phyloP scores from a whole-genome alignment of 2,113 vertebrate genomes.

The Python bivittatus region DNA sequence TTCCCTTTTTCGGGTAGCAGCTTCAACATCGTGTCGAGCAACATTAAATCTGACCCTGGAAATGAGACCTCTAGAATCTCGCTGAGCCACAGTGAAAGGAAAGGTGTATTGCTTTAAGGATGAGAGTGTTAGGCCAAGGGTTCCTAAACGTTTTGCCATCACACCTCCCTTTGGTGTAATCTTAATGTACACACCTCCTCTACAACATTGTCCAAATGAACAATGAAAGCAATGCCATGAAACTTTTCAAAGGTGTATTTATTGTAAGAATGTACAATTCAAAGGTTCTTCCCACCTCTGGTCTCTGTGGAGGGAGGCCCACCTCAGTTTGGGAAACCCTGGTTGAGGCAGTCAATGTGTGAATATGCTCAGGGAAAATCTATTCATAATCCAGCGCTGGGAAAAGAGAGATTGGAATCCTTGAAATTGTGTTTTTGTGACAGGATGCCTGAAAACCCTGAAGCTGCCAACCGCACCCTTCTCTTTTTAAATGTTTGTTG shows the following conservation, averaged over 20 bases:
- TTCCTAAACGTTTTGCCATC: neutral
- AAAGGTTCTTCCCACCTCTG: no score
- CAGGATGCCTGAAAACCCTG: no score
- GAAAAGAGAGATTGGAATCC: neutral
- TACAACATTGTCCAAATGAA: neutral
- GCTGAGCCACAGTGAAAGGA: neutral
- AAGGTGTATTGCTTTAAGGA: neutral
- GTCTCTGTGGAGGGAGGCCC: neutral
- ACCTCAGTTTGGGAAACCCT: neutral
- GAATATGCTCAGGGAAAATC: neutral
- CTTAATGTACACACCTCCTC: neutral
- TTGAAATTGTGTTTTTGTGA: neutral
- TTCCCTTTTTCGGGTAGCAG: neutral
- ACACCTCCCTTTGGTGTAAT: neutral
- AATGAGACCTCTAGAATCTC: neutral
- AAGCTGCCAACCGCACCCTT: neutral
- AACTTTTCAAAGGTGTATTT: no score
- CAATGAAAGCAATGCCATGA: neutral
- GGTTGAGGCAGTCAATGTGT: neutral
- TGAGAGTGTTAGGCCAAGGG: neutral
- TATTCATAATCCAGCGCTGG: neutral
- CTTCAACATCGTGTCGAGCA: rapidly evolving
- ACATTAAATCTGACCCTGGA: neutral
- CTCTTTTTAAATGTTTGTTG: neutral
- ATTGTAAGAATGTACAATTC: no score